Evolutionary conservation across 2,888 invertebrate species (phyloP).

Genomic region (Synanthedon andrenaeformis): DNA sequence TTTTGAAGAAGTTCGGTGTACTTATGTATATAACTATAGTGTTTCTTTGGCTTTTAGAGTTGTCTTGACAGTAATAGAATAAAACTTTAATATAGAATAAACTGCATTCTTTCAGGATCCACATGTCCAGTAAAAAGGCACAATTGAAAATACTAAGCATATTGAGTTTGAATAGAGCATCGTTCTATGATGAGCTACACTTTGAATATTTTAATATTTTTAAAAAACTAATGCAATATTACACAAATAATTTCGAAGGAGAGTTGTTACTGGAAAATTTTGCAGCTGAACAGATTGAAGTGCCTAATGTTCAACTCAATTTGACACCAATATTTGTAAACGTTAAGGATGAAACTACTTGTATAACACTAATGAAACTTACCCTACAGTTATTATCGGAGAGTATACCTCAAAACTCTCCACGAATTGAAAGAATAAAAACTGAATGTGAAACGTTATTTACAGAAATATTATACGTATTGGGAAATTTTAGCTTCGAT

Average conservation of each 20-base stretch:
- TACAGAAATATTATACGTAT: constrained; percentile 27
- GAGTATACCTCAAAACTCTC: constrained; percentile 38
- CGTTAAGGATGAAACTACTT: constrained; percentile 37
- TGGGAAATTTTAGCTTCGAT: constrained; percentile 45
- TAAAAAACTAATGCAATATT: constrained; percentile 48
- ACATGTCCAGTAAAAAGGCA: constrained; percentile 61
- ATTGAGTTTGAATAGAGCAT: constrained; percentile 58
- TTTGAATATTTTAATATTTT: constrained; percentile 59
- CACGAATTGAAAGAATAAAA: constrained; percentile 26
- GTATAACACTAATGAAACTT: constrained; percentile 39
- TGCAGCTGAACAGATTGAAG: constrained; percentile 40
- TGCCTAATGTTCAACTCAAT: constrained; percentile 45
- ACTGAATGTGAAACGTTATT: constrained; percentile 26
- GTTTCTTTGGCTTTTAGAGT: too few species aligned
- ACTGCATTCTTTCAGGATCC: constrained; percentile 50
- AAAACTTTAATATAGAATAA: too few species aligned
- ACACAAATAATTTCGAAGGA: constrained; percentile 13
- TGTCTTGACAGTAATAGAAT: too few species aligned
- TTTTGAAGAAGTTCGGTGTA: too few species aligned
- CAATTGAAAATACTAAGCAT: constrained; percentile 69
- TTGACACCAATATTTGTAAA: constrained; percentile 50
- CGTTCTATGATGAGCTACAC: constrained; percentile 59
- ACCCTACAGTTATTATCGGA: constrained; percentile 45
- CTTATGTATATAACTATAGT: too few species aligned
- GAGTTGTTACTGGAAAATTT: constrained; percentile 51